phyloP scores from a whole-genome alignment of 2,113 vertebrate species.

The Bos javanicus region DNA sequence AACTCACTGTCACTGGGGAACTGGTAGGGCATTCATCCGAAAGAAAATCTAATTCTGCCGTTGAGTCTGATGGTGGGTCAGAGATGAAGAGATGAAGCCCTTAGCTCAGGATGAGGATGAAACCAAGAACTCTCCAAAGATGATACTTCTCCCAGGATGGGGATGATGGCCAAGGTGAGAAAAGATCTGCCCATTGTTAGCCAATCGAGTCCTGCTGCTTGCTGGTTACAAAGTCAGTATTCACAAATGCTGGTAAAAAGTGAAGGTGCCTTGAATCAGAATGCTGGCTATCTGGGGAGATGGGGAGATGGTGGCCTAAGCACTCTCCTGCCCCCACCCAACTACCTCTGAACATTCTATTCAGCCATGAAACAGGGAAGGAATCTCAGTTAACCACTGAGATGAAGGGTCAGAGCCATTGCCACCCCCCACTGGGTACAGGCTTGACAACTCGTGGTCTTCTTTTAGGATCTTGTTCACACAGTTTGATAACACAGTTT shows the following conservation, averaged over 20 bases:
- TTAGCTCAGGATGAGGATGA: neutral
- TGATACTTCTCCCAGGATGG: neutral
- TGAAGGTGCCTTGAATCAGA: neutral
- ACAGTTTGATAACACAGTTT: neutral
- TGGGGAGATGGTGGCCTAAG: neutral
- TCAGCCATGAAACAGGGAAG: neutral
- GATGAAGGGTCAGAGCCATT: neutral
- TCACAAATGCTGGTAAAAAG: neutral
- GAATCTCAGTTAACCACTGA: neutral
- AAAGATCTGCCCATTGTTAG: neutral
- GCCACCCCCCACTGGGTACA: neutral
- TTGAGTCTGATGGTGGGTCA: neutral
- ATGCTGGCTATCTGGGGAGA: neutral
- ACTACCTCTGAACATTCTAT: neutral
- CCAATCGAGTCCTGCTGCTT: fast-evolving
- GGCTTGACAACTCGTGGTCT: neutral
- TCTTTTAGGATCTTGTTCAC: neutral
- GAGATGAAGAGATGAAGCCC: neutral
- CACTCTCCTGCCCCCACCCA: fast-evolving
- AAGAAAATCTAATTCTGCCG: neutral
- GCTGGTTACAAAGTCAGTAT: neutral
- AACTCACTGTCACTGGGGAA: neutral
- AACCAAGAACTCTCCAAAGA: neutral
- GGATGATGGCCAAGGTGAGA: neutral
- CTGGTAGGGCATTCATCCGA: neutral